Evolutionary conservation across 2,888 invertebrate species (phyloP).

Genomic region (Cephalotes varians): DNA sequence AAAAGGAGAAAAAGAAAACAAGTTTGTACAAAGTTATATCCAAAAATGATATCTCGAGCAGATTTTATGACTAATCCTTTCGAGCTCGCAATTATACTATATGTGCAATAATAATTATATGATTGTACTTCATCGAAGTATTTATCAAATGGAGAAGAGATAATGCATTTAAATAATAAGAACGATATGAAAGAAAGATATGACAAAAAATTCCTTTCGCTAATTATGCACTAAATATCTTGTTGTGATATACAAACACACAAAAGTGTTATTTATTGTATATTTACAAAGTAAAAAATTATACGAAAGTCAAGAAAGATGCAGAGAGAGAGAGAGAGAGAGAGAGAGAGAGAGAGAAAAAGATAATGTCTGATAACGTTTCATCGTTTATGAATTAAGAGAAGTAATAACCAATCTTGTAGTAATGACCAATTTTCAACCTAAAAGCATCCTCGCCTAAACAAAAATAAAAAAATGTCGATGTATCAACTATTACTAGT

Average conservation of each 20-base stretch:
- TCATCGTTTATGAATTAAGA: background rate
- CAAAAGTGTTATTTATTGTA: background rate
- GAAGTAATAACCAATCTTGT: background rate
- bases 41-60: background rate
- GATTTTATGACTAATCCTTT: background rate
- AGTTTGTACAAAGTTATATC: background rate
- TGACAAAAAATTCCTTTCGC: background rate
- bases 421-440: background rate
- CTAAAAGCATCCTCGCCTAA: background rate
- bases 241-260: slow-evolving; percentile 3
- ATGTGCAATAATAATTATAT: slow-evolving; percentile 26
- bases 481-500: background rate
- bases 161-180: slow-evolving; percentile 36
- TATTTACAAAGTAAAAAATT: background rate
- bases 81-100: background rate
- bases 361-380: too few relatives aligned
- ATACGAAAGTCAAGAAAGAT: background rate
- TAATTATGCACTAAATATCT: slow-evolving; percentile 1
- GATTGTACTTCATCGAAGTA: background rate
- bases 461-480: background rate
- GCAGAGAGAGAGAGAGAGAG: background rate
- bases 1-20: background rate
- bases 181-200: too few relatives aligned
- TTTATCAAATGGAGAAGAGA: background rate
- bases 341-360: too few relatives aligned